phyloP scores from a whole-genome alignment of 2,113 vertebrate genomes.

The Microtus montanus region DNA sequence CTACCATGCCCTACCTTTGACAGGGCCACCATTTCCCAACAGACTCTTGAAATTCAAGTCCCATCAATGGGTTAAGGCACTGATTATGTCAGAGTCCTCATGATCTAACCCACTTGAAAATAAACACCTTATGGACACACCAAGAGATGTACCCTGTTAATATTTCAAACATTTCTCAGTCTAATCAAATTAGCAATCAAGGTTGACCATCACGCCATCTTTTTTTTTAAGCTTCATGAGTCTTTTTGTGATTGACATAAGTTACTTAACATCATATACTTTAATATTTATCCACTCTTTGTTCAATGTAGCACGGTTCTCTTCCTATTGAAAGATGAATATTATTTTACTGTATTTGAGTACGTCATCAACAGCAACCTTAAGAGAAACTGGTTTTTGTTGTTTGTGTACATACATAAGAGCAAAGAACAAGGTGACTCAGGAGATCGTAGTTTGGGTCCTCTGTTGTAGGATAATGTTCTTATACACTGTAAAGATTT shows the following conservation, averaged over 20 bases:
- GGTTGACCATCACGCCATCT: background rate
- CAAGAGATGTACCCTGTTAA: background rate
- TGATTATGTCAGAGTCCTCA: background rate
- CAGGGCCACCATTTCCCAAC: background rate
- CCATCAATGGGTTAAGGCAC: background rate
- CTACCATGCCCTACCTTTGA: background rate
- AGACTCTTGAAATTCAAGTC: background rate
- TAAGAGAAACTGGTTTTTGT: background rate
- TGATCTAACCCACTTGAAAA: background rate
- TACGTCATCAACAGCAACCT: background rate
- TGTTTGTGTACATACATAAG: accelerated
- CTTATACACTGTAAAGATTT: no score
- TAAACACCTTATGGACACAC: no score
- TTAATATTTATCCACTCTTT: accelerated
- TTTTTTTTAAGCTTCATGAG: background rate
- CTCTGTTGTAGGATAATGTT: no score
- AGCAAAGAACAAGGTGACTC: accelerated
- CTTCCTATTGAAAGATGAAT: background rate
- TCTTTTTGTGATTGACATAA: background rate
- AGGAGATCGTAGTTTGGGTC: background rate
- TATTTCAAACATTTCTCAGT: background rate
- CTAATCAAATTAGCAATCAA: background rate
- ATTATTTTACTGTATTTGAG: background rate
- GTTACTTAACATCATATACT: background rate
- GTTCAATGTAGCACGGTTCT: background rate